Conservation (phyloP, 30 jellyfish, hydroid and myxozoan species). For the Nemopilema nomurai region DNA sequence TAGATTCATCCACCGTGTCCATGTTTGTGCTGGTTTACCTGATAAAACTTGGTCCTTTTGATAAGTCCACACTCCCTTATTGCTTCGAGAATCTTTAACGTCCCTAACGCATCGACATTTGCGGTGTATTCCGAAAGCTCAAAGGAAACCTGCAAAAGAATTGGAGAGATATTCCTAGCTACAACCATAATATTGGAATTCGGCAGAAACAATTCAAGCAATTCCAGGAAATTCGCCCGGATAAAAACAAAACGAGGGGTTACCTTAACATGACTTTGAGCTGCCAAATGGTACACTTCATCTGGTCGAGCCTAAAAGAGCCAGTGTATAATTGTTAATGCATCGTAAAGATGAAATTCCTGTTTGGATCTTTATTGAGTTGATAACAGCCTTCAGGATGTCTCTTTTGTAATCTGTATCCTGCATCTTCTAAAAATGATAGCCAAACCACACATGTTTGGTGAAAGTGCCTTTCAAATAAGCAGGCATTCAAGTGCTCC, state of each 20-base stretch:
- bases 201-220: background rate
- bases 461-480: too few relatives aligned
- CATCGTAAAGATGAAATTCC: background rate
- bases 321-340: background rate
- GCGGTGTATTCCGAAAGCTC: conserved; percentile 98
- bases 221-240: too few relatives aligned
- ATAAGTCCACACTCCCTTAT: conserved; percentile 75
- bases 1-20: too few relatives aligned
- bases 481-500: too few relatives aligned
- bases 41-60: conserved; percentile 80
- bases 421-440: background rate
- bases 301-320: conserved; percentile 77
- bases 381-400: too few relatives aligned
- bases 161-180: background rate
- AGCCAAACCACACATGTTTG: background rate
- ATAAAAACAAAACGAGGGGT: too few relatives aligned
- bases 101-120: conserved; percentile 98
- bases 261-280: conserved; percentile 99
- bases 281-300: conserved; percentile 95
- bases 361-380: too few relatives aligned
- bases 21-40: conserved; percentile 40
- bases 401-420: too few relatives aligned
- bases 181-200: background rate
- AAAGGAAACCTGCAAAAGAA: conserved; percentile 84
- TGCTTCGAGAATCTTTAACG: conserved; percentile 93